phyloP scores from a whole-genome alignment of 2,113 vertebrate species.

The Rousettus leschenaultii region DNA sequence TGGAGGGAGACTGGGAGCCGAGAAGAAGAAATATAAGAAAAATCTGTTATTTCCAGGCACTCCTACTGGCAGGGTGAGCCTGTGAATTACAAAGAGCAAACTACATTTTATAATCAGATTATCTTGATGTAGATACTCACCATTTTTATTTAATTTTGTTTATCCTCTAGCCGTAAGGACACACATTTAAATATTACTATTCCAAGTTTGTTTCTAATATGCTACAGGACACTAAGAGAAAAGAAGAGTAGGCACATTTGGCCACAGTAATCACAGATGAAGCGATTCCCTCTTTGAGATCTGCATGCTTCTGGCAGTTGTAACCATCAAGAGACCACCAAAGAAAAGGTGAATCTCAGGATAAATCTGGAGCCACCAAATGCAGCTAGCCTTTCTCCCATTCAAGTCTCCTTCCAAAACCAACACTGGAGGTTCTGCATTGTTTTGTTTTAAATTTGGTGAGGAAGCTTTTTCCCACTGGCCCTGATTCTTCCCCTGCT shows the following conservation, averaged over 20 bases:
- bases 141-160: not conserved
- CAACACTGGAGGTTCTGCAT: not conserved
- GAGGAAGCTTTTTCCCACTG: not conserved
- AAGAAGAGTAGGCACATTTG: not conserved
- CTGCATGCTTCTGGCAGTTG: not conserved
- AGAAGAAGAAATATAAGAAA: not conserved
- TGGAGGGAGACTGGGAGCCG: not conserved
- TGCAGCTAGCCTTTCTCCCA: not conserved
- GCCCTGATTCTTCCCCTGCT: not conserved
- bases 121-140: not conserved
- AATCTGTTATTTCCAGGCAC: not conserved
- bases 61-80: not conserved
- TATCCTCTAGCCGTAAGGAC: not conserved
- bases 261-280: not conserved
- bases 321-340: not conserved
- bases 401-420: not conserved
- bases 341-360: not conserved
- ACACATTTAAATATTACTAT: not conserved
- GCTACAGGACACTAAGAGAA: not conserved
- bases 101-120: not conserved
- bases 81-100: not conserved
- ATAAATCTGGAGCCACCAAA: not conserved
- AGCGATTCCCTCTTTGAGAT: not conserved
- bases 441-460: not conserved
- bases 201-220: not conserved